Percentiles rank a stretch among this genome's conserved stretches.
Evolutionary conservation across 2,888 invertebrate genomes (phyloP).

Genomic region (Lasioglossum villosulum): DNA sequence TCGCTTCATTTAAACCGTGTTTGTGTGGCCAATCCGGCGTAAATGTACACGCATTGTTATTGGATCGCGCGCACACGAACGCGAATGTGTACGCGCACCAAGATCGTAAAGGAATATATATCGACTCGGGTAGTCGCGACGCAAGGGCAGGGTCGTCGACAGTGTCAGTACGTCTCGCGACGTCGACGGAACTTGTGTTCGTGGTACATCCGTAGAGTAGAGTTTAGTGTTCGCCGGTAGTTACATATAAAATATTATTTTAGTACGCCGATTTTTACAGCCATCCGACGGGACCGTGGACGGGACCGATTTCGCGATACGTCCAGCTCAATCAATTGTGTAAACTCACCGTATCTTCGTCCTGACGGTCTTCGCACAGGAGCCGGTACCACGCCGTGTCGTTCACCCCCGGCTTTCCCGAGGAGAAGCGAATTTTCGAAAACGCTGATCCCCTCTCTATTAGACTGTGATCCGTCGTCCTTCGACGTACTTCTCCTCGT

Average conservation of each 20-base stretch:
- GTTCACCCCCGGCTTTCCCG: slow-evolving; percentile 50
- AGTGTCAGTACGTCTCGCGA: slow-evolving; percentile 82
- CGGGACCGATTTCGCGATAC: slow-evolving; percentile 33
- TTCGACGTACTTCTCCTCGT: background rate
- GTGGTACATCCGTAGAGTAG: slow-evolving; percentile 47
- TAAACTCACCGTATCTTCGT: slow-evolving; percentile 32
- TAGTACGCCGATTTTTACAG: slow-evolving; percentile 32
- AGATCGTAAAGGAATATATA: slow-evolving; percentile 63
- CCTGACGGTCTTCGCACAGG: slow-evolving; percentile 18
- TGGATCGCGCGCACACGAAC: slow-evolving; percentile 31
- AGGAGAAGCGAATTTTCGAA: slow-evolving; percentile 28
- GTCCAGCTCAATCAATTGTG: slow-evolving; percentile 41
- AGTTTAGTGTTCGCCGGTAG: slow-evolving; percentile 55
- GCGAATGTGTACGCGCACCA: slow-evolving; percentile 34
- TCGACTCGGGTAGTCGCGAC: slow-evolving; percentile 77
- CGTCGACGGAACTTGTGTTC: slow-evolving; percentile 74
- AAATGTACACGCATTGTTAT: slow-evolving; percentile 19
- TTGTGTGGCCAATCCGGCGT: slow-evolving; percentile 17
- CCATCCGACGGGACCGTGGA: slow-evolving; percentile 7
- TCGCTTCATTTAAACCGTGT: slow-evolving; percentile 5
- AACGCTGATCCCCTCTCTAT: slow-evolving; percentile 12
- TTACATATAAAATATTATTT: slow-evolving; percentile 38
- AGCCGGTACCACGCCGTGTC: slow-evolving; percentile 56
- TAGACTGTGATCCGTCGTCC: slow-evolving; percentile 39
- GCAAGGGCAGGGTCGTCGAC: slow-evolving; percentile 84